Percentiles rank a stretch among this genome's conserved stretches.
phyloP scores from a whole-genome alignment of 2,797 vertebrate genomes.

The Vireo griseus region DNA sequence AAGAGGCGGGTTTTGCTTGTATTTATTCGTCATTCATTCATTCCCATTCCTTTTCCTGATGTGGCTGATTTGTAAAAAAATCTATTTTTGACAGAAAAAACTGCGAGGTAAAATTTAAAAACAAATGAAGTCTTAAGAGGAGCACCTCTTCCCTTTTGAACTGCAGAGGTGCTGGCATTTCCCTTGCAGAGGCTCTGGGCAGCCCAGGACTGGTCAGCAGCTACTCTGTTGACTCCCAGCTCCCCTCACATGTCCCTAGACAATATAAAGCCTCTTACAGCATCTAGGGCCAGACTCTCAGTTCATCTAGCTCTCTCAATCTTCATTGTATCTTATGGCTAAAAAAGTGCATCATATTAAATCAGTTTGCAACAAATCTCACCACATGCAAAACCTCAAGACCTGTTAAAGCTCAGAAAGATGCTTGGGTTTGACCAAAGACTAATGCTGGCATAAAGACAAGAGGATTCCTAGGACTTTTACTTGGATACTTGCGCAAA shows the following conservation, averaged over 20 bases:
- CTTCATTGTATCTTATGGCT: background rate
- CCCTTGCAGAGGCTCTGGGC: background rate
- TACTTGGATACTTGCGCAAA: constrained; percentile 38
- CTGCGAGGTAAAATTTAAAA: background rate
- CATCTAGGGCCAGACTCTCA: background rate
- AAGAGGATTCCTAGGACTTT: constrained; percentile 21
- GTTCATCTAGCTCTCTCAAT: background rate
- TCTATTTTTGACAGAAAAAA: background rate
- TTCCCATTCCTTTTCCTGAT: constrained; percentile 3
- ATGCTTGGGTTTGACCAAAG: constrained; percentile 35
- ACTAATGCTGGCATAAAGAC: constrained; percentile 29
- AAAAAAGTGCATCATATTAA: background rate
- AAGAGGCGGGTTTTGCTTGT: background rate
- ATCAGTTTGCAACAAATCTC: background rate
- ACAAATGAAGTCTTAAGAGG: background rate
- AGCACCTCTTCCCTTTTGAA: background rate
- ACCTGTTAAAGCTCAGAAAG: constrained; percentile 10
- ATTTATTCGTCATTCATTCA: background rate
- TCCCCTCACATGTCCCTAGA: background rate
- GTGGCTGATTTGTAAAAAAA: background rate
- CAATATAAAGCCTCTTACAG: background rate
- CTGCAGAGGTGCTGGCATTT: background rate
- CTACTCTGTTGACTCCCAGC: background rate
- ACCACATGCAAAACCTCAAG: constrained; percentile 36
- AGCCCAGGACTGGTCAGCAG: rapidly evolving